These are phyloP conservation scores for Fringilla coelebs DNA, from an alignment of 2,797 vertebrate species.

Conservation along the genomic window DNA sequence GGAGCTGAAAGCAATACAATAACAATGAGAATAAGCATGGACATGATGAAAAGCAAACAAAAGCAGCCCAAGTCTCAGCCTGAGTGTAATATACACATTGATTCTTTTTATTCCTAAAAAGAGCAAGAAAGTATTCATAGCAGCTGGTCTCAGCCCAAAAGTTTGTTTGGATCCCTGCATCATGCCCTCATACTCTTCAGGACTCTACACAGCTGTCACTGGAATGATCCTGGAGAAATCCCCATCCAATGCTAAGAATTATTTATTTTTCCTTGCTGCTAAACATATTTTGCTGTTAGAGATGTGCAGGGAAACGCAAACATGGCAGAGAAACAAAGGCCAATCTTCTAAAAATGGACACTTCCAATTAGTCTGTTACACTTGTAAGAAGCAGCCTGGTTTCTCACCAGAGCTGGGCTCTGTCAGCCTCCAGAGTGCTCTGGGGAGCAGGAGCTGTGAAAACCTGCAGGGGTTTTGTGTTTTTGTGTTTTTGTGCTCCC, in stretches of 20 bases:
- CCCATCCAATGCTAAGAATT: neutral
- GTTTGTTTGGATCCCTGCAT: constrained; percentile 32
- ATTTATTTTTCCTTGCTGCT: neutral
- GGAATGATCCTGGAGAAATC: constrained; percentile 26
- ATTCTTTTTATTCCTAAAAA: constrained; percentile 62
- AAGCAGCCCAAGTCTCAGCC: constrained; percentile 22
- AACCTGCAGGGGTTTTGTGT: rapidly evolving
- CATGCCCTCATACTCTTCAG: neutral
- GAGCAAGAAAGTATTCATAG: constrained; percentile 47
- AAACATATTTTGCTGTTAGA: constrained; percentile 20
- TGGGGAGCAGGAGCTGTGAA: neutral
- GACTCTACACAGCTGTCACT: neutral
- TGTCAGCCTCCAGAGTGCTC: neutral
- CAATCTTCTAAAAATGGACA: neutral
- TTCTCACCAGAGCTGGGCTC: neutral
- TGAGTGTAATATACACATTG: constrained; percentile 19
- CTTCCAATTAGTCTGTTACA: neutral
- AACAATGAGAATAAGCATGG: constrained; percentile 55
- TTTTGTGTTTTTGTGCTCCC: neutral
- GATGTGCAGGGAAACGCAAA: neutral
- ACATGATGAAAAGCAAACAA: constrained; percentile 48
- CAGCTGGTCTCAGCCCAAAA: constrained; percentile 33
- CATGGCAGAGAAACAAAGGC: constrained; percentile 6
- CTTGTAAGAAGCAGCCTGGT: neutral
- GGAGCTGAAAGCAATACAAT: constrained; percentile 61